Conservation (phyloP, 2,113 vertebrate species). For the Albula goreensis region DNA sequence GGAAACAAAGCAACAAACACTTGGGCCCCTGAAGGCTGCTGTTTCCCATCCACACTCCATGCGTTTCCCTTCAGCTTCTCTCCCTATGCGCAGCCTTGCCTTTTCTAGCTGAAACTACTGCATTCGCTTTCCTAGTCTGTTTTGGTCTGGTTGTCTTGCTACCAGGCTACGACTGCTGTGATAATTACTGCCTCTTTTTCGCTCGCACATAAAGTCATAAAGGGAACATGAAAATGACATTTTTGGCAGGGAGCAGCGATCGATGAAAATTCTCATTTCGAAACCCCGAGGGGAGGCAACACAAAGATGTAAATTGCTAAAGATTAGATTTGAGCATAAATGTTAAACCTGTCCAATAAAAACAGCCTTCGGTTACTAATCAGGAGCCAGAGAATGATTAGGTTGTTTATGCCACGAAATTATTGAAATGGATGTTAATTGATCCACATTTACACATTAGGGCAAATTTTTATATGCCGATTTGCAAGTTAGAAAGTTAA, state of each 20-base stretch:
- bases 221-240: constrained; percentile 19
- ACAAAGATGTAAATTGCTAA: constrained; percentile 5
- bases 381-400: background rate
- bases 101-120: background rate
- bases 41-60: background rate
- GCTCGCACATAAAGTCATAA: constrained; percentile 4
- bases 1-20: background rate
- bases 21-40: background rate
- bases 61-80: too few species aligned
- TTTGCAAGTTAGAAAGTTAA: constrained; percentile 1
- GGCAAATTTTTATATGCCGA: background rate
- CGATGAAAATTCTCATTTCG: constrained; percentile 11
- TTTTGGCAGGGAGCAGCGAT: background rate
- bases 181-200: background rate
- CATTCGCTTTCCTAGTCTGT: background rate
- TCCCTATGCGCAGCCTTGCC: background rate
- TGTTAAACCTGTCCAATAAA: background rate
- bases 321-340: constrained; percentile 10
- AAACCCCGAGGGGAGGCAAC: background rate
- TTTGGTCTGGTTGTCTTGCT: background rate
- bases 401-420: background rate
- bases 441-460: background rate
- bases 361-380: background rate
- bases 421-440: background rate
- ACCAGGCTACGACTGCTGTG: background rate